phyloP scores from a whole-genome alignment of 2,797 vertebrate genomes.

The Psittacula echo region DNA sequence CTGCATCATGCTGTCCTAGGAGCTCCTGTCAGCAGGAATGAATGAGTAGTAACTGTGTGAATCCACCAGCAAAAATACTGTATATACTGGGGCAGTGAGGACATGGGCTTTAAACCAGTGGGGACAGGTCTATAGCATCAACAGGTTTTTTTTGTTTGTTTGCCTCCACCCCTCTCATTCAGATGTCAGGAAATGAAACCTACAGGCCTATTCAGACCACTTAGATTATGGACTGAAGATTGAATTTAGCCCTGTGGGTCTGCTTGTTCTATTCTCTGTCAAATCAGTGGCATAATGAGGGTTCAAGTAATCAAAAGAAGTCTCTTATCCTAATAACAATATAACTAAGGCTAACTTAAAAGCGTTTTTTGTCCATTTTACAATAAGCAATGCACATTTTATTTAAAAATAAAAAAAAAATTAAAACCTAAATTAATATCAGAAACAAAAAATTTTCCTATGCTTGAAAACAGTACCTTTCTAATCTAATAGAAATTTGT shows the following conservation, averaged over 20 bases:
- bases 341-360: not conserved
- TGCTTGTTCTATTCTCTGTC: not conserved
- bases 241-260: not conserved
- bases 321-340: not conserved
- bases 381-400: not conserved
- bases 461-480: not conserved
- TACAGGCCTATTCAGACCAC: not conserved
- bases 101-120: not conserved
- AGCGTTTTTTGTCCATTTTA: not conserved
- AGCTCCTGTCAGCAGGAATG: not conserved
- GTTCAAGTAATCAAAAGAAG: not conserved
- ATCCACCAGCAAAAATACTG: not conserved
- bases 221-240: not conserved
- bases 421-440: not conserved
- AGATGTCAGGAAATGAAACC: not conserved
- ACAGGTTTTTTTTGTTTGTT: fast-evolving
- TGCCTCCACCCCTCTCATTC: fast-evolving
- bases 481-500: not conserved
- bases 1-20: not conserved
- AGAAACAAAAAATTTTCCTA: not conserved
- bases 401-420: not conserved
- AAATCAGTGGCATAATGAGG: not conserved
- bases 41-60: not conserved
- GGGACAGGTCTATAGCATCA: not conserved
- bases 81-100: not conserved